phyloP scores from a whole-genome alignment of 1,140 invertebrate species.

The Dufourea novaeangliae region DNA sequence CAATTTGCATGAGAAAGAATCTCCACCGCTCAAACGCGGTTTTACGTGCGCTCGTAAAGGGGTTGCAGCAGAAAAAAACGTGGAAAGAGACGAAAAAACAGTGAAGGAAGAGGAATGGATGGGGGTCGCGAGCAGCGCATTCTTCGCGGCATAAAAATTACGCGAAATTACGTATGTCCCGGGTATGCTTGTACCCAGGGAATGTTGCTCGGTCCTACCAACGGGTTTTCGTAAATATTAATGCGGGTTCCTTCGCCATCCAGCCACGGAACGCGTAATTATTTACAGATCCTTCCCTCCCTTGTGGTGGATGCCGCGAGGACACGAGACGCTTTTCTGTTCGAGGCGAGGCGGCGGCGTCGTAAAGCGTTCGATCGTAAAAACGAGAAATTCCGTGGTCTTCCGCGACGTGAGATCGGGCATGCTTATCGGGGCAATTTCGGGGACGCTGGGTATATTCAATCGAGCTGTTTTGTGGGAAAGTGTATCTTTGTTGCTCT shows the following conservation, averaged over 20 bases:
- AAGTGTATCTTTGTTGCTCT: slow-evolving; percentile 7
- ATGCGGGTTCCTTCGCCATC: neutral
- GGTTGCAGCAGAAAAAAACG: too few species aligned
- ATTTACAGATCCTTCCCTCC: neutral
- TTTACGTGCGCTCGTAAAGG: slow-evolving; percentile 38
- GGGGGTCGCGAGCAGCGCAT: neutral
- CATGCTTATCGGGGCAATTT: slow-evolving; percentile 29
- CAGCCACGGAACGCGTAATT: slow-evolving; percentile 3
- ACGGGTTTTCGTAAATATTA: slow-evolving; percentile 41
- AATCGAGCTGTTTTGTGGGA: slow-evolving; percentile 10
- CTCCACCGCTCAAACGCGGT: slow-evolving; percentile 29
- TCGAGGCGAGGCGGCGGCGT: too few species aligned
- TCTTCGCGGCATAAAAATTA: slow-evolving; percentile 32
- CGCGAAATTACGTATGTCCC: slow-evolving; percentile 35
- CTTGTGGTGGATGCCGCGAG: neutral
- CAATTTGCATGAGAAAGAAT: slow-evolving; percentile 50
- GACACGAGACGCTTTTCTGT: neutral
- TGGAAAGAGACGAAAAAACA: neutral
- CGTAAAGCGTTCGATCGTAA: slow-evolving; percentile 37
- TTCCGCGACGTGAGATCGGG: slow-evolving; percentile 6
- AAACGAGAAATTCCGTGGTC: slow-evolving; percentile 15
- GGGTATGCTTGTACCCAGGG: neutral
- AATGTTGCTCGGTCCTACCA: neutral
- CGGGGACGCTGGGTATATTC: slow-evolving; percentile 1
- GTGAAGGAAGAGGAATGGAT: neutral